Evolutionary conservation across 1,140 invertebrate species (phyloP).

Genomic region (Lysiphlebus fabarum): DNA sequence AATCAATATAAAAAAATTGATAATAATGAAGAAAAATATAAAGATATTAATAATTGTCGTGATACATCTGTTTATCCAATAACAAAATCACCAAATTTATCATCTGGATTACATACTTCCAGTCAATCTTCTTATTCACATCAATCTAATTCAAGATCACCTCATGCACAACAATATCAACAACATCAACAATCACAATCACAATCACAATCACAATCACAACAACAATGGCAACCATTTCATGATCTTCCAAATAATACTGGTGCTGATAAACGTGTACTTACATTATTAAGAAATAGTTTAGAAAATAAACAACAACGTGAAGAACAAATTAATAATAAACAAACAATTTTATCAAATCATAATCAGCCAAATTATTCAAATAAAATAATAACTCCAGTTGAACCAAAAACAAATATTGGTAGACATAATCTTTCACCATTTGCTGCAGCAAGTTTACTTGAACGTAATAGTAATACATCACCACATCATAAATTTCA

Average conservation of each 20-base stretch:
- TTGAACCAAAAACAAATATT: conserved; percentile 56
- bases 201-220: conserved; percentile 33
- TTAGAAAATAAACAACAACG: conserved; percentile 65
- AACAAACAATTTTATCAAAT: conserved; percentile 45
- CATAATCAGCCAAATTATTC: conserved; percentile 48
- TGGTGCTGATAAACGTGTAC: conserved; percentile 64
- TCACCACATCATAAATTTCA: conserved; percentile 62
- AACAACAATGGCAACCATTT: conserved; percentile 21
- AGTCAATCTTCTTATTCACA: no score
- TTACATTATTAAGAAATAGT: conserved; percentile 66
- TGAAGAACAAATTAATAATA: conserved; percentile 52
- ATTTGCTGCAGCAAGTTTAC: conserved; percentile 56
- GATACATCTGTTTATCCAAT: conserved; percentile 24
- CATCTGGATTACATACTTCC: not conserved
- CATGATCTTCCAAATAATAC: conserved; percentile 42
- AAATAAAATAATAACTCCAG: conserved; percentile 49
- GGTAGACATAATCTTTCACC: conserved; percentile 59
- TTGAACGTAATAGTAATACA: conserved; percentile 54
- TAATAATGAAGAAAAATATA: no score
- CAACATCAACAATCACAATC: conserved; percentile 32
- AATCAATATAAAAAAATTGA: no score
- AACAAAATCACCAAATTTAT: conserved; percentile 26
- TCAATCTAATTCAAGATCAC: not conserved
- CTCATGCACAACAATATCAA: conserved; percentile 23
- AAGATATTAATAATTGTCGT: no score